A percentile compares a stretch with the other conserved stretches of the same genome.
These are phyloP conservation scores for Achroia grisella DNA, from an alignment of 1,140 invertebrate species.

Conservation along the genomic window DNA sequence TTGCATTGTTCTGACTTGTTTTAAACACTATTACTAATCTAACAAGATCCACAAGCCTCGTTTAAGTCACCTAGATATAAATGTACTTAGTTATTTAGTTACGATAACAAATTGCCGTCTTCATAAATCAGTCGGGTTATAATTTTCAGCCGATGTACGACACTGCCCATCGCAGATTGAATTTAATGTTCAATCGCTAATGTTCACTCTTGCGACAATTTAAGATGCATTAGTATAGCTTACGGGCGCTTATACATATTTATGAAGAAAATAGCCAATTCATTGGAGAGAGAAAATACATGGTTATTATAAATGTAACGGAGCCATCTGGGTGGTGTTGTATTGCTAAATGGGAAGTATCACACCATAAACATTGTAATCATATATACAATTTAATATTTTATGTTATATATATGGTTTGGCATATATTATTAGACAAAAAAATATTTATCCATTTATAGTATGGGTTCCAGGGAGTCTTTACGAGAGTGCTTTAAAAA, in stretches of 20 bases:
- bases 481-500: no score
- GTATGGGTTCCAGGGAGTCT: no score
- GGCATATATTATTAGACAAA: no score
- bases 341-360: slow-evolving; percentile 21
- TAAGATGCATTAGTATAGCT: slow-evolving; percentile 35
- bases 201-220: slow-evolving; percentile 34
- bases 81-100: slow-evolving; percentile 8
- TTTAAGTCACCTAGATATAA: no score
- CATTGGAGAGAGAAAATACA: slow-evolving; percentile 16
- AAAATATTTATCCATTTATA: no score
- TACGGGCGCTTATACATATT: slow-evolving; percentile 42
- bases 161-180: slow-evolving; percentile 20
- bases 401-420: no score
- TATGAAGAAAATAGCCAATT: slow-evolving; percentile 45
- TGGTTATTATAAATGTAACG: slow-evolving; percentile 16
- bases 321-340: slow-evolving; percentile 10
- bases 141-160: slow-evolving; percentile 19
- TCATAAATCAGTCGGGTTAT: slow-evolving; percentile 34
- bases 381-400: no score
- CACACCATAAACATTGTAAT: no score
- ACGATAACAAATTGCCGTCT: slow-evolving; percentile 34
- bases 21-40: no score
- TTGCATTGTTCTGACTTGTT: no score
- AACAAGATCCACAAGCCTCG: no score
- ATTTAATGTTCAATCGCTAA: slow-evolving; percentile 33